Evolutionary conservation across 2,797 vertebrate genomes (phyloP), one percentile per base, ranked within the genome.

Genomic region (Syngnathus acus): DNA sequence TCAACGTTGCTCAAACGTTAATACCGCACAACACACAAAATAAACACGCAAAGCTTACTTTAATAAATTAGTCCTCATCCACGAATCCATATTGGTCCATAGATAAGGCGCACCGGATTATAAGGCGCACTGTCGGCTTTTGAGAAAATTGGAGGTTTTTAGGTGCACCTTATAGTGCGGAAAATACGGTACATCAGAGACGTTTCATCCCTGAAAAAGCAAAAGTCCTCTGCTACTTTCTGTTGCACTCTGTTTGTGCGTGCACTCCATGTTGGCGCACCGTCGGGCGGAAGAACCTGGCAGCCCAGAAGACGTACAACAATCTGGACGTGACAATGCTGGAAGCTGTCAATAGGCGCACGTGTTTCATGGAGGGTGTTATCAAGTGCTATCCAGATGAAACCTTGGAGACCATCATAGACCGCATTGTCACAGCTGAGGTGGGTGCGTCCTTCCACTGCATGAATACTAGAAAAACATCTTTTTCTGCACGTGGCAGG

Each of bases 281-380:
- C 16, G 19, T 68, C 32, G 10, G 32, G 0, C 7, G n/a, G 38
- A 69, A 97, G 96, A 95, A 98, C 70, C 77, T 98, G 62, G 96
- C 96, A 2, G 95, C 96, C 6, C 94, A 95, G 86, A 92, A 97
- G 83, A 91, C 82, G 2, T 98, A 98, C 85, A 94, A 94, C 82
- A 92, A 95, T 68, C 88, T 98, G 84, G 93, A 96, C 82, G 91
- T 98, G 64, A 94, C 88, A 0, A 94, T 97, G 88, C 73, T 78
- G 37, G 94, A 96, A 65, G 95, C 92, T 0, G 62, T 95, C 72
- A 73, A 37, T 67, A 90, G 86, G 64, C 93, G 95, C 58, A 74
- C 62, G 0, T 43, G 90, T 72, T 93, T 90, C 40, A 65, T 94
- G 2, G 95, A 97, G 70, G 94, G 94, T 0, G 95, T 97, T 0